These are phyloP conservation scores for Odontomyia ornata DNA, from an alignment of 2,888 invertebrate species.

Conservation along the genomic window DNA sequence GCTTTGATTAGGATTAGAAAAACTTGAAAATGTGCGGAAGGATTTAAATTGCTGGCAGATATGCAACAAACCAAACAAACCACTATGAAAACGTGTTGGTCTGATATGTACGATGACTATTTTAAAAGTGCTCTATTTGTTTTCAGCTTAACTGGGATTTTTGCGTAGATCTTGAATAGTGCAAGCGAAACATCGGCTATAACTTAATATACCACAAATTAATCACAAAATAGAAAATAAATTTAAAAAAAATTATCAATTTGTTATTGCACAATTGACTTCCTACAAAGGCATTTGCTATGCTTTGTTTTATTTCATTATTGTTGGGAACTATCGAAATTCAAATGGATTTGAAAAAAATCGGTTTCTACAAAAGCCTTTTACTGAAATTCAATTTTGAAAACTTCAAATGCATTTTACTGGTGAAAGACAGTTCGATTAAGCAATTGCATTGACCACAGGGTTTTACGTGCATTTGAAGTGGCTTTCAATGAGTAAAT, in stretches of 20 bases:
- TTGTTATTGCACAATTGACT: too few species aligned
- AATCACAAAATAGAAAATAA: too few species aligned
- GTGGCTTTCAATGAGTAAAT: background rate
- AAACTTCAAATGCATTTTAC: conserved; percentile 10
- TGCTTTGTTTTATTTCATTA: background rate
- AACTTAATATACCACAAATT: too few species aligned
- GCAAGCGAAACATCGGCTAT: background rate
- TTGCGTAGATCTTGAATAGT: too few species aligned
- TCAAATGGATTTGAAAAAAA: background rate
- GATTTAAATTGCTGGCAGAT: too few species aligned
- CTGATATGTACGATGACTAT: too few species aligned
- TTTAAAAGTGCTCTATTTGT: too few species aligned
- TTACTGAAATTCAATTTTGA: conserved; percentile 6
- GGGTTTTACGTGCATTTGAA: background rate
- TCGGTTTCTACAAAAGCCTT: background rate
- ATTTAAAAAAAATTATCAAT: too few species aligned
- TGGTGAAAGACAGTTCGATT: background rate
- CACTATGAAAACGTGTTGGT: too few species aligned
- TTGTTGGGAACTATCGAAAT: background rate
- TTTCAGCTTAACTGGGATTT: too few species aligned
- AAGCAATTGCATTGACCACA: background rate
- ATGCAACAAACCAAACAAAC: too few species aligned
- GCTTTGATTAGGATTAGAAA: conserved; percentile 15
- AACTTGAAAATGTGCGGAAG: background rate
- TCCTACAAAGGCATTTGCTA: too few species aligned